Percentiles rank a stretch among this genome's conserved stretches.
Conservation (phyloP, 2,888 invertebrate genomes). For the Anagyrus pseudococci region DNA sequence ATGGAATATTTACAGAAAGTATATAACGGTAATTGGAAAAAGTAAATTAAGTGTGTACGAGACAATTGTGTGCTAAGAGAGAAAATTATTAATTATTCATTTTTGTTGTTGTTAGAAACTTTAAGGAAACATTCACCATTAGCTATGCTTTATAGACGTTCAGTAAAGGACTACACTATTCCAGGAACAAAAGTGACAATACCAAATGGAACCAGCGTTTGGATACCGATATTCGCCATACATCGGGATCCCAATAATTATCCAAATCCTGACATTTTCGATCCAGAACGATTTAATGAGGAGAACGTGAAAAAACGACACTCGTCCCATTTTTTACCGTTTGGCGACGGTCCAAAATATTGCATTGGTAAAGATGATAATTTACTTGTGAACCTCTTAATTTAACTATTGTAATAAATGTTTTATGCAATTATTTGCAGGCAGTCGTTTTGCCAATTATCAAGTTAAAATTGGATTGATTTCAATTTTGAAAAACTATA, state of each 20-base stretch:
- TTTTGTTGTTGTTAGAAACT: slow-evolving; percentile 56
- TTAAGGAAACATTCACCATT: slow-evolving; percentile 61
- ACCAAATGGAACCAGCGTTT: slow-evolving; percentile 38
- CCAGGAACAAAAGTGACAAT: slow-evolving; percentile 45
- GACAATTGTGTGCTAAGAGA: no score
- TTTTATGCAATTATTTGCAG: slow-evolving; percentile 41
- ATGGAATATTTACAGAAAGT: slow-evolving; percentile 61
- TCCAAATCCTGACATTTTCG: slow-evolving; percentile 46
- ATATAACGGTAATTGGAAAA: slow-evolving; percentile 41
- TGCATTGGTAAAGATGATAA: slow-evolving; percentile 49
- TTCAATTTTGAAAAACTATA: slow-evolving; percentile 51
- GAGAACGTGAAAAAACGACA: slow-evolving; percentile 40
- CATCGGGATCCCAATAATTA: slow-evolving; percentile 47
- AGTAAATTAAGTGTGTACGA: no score
- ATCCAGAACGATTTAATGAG: slow-evolving; percentile 48
- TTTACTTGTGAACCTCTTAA: no score
- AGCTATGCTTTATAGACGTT: slow-evolving; percentile 51
- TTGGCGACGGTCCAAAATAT: slow-evolving; percentile 55
- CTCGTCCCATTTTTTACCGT: slow-evolving; percentile 47
- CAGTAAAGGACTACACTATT: slow-evolving; percentile 48
- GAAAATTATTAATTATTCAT: no score
- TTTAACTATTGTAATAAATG: background rate
- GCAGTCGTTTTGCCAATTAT: slow-evolving; percentile 48
- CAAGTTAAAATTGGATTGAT: slow-evolving; percentile 58
- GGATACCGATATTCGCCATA: slow-evolving; percentile 45